phyloP scores from a whole-genome alignment of 2,113 vertebrate species.

The Heterotilapia buettikoferi region DNA sequence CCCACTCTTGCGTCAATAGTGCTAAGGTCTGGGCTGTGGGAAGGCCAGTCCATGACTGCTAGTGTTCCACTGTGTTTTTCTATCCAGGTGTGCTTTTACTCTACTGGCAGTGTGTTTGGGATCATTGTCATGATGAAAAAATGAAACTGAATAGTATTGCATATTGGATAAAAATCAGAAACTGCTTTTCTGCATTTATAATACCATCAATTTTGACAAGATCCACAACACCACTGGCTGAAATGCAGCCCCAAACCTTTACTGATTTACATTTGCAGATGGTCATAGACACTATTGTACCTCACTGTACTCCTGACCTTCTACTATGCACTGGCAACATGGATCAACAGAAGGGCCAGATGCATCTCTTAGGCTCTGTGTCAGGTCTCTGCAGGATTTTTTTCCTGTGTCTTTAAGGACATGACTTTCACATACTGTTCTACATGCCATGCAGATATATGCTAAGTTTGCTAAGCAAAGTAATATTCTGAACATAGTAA shows the following conservation, averaged over 20 bases:
- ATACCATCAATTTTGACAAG: neutral
- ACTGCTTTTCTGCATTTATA: neutral
- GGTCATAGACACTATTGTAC: neutral
- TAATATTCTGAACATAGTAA: neutral
- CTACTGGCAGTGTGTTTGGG: neutral
- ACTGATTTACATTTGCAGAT: neutral
- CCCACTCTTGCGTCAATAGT: neutral
- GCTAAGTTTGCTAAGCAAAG: neutral
- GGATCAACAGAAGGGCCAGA: neutral
- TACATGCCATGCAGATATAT: neutral
- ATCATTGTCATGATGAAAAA: neutral
- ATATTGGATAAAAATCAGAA: neutral
- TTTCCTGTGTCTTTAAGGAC: neutral
- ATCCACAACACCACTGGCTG: neutral
- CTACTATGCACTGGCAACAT: neutral
- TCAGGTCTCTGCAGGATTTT: neutral
- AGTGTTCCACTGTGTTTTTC: neutral
- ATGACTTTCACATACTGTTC: neutral
- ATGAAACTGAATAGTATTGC: neutral
- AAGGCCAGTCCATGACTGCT: neutral
- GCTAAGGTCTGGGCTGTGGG: neutral
- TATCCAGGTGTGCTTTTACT: neutral
- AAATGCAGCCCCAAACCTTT: neutral
- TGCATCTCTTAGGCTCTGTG: neutral
- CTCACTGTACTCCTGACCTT: neutral